These are phyloP conservation scores for Zaprionus inermis DNA, from an alignment of 1,140 invertebrate species.

Conservation along the genomic window DNA sequence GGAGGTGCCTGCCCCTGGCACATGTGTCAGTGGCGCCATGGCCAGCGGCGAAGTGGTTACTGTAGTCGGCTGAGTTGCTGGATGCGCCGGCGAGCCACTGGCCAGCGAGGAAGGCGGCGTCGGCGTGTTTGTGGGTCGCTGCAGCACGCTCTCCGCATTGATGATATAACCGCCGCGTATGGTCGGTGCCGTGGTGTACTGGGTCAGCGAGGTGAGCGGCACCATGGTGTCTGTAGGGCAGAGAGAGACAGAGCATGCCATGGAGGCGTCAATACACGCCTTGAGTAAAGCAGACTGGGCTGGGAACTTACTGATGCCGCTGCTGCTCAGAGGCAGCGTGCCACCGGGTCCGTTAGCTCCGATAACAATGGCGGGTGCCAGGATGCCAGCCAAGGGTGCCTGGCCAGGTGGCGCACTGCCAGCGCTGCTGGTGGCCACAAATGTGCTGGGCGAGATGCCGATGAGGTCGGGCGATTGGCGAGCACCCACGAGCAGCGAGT, in stretches of 20 bases:
- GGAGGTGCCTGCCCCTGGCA: conserved; percentile 47
- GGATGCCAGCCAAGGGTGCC: conserved; percentile 48
- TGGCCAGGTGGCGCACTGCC: conserved; percentile 26
- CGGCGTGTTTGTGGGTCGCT: conserved; percentile 61
- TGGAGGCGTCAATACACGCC: too few relatives aligned
- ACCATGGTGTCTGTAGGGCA: conserved; percentile 63
- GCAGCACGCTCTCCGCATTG: conserved; percentile 62
- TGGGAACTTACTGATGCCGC: conserved; percentile 67
- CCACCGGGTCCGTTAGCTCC: conserved; percentile 44
- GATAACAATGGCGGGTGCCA: conserved; percentile 76
- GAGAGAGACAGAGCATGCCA: conserved; percentile 1
- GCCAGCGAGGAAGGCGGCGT: conserved; percentile 61
- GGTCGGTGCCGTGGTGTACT: conserved; percentile 77
- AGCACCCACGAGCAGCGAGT: conserved; percentile 57
- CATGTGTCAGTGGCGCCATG: conserved; percentile 46
- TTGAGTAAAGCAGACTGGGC: too few relatives aligned
- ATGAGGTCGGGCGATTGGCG: conserved; percentile 79
- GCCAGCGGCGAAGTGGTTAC: conserved; percentile 39
- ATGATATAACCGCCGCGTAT: conserved; percentile 73
- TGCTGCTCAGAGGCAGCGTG: conserved; percentile 54
- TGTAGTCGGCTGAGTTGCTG: conserved; percentile 28
- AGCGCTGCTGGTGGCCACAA: conserved; percentile 52
- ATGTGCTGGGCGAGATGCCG: conserved; percentile 60
- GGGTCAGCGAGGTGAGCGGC: conserved; percentile 68
- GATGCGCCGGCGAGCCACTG: conserved; percentile 62